These are phyloP conservation scores for Sphenopsis melanotis DNA, from an alignment of 2,797 vertebrate genomes.

Conservation along the genomic window DNA sequence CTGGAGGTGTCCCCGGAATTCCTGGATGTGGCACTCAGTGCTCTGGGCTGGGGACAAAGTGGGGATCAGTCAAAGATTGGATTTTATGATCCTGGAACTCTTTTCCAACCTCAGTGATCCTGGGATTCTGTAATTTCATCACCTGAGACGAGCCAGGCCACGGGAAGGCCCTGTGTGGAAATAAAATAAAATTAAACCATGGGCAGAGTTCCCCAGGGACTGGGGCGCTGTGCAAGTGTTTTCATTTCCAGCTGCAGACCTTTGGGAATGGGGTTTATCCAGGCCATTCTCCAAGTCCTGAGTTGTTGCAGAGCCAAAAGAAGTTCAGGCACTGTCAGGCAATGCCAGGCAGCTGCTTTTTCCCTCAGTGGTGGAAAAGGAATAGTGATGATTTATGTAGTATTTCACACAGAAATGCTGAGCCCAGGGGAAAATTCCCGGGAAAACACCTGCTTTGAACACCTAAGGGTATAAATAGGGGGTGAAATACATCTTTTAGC, in stretches of 20 bases:
- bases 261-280: neutral
- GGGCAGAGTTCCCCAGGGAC: accelerated
- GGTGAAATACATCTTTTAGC: neutral
- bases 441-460: neutral
- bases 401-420: neutral
- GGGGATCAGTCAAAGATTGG: accelerated
- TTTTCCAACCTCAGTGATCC: neutral
- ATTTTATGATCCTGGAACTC: accelerated
- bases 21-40: accelerated
- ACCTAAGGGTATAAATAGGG: neutral
- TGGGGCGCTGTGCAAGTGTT: accelerated
- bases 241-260: neutral
- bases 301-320: too few relatives aligned
- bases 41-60: neutral
- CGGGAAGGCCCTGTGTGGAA: neutral
- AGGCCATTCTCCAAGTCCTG: accelerated
- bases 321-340: accelerated
- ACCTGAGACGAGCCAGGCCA: neutral
- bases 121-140: neutral
- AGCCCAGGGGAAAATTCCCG: neutral
- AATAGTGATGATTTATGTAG: accelerated
- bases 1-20: neutral
- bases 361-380: neutral
- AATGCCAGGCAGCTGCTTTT: neutral
- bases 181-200: neutral